Base-by-base conservation (phyloP, 2,113 vertebrate genomes). In the Salvelinus namaycush region DNA sequence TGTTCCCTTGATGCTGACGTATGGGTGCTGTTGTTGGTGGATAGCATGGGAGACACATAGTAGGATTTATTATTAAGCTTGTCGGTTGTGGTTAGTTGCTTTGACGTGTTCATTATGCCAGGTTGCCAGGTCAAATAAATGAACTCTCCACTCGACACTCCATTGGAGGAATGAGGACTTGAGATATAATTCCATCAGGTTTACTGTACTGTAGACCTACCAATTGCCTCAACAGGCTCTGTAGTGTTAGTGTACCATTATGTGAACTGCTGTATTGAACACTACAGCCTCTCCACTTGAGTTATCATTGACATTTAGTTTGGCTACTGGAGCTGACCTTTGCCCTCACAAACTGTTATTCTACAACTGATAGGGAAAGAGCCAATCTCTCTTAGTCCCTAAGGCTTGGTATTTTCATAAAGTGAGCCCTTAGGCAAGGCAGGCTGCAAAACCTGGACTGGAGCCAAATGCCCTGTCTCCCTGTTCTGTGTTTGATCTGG, bases 301-400 rank as follows among this genome's bases (percentile, higher is more conserved):
- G 39, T 44, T 3, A 5, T 75, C 80, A 83, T 86, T 83, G 70
- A 78, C 72, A 78, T 81, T 86, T 73, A 83, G 79, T 76, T 72
- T 29, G 71, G 49, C 73, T 69, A 1, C 68, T 67, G 65, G 20
- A n/a, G 71, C 77, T 51, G 49, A 14, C 87, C 87, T 87, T 89
- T 86, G 76, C 68, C 72, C 75, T 80, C 76, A 64, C 34, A 34
- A 8, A 7, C 34, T 34, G 34, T 8, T 34, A 27, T 79, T 44
- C 75, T 74, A 57, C 70, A 78, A 73, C 78, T 88, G 83, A 82
- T 83, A 81, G 83, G 79, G 78, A 83, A 62, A 22, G 69, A 70
- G 78, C 83, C 22, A 27, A 82, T 85, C 74, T 69, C 29, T 13
- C 64, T n/a, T 27, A 1, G 51, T 54, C 12, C 51, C 14, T 16